These are phyloP conservation scores for Syngnathoides biaculeatus DNA, from an alignment of 2,113 vertebrate species.

Conservation along the genomic window DNA sequence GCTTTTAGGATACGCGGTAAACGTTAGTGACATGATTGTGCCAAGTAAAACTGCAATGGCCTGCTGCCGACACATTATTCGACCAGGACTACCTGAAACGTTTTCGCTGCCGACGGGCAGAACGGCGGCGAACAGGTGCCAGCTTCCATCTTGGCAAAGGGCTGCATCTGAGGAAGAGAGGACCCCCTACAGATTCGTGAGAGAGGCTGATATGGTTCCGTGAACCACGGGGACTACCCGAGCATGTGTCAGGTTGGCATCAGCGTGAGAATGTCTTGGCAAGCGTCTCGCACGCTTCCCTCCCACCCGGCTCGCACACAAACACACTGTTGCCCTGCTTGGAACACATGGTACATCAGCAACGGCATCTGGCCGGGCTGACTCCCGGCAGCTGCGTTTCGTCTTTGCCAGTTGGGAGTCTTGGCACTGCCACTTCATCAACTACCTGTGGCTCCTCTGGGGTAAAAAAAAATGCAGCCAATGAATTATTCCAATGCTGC, in stretches of 20 bases:
- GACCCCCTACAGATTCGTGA: conserved; percentile 64
- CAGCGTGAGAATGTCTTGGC: conserved; percentile 78
- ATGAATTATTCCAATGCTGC: conserved; percentile 77
- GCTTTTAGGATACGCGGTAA: conserved; percentile 18
- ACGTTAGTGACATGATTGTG: conserved; percentile 24
- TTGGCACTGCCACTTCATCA: conserved; percentile 85
- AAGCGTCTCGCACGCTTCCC: conserved; percentile 65
- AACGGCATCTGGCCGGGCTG: conserved; percentile 79
- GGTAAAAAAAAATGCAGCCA: conserved; percentile 62
- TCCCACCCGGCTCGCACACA: conserved; percentile 65
- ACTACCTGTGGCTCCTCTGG: conserved; percentile 82
- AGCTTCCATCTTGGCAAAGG: conserved; percentile 60
- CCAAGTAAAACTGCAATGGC: conserved; percentile 34
- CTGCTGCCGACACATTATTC: conserved; percentile 55
- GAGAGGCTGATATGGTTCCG: conserved; percentile 63
- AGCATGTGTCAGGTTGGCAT: conserved; percentile 82
- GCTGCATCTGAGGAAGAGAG: conserved; percentile 47
- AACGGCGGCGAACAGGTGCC: conserved; percentile 70
- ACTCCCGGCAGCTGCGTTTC: conserved; percentile 82
- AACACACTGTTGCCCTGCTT: conserved; percentile 76
- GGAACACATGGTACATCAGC: conserved; percentile 81
- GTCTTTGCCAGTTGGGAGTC: conserved; percentile 80
- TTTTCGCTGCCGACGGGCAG: conserved; percentile 45
- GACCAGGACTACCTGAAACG: conserved; percentile 52
- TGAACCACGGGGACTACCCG: conserved; percentile 74